Evolutionary conservation across 2,888 invertebrate species (phyloP), one percentile per base, ranked within the genome.

Genomic region (Dicycla oo): DNA sequence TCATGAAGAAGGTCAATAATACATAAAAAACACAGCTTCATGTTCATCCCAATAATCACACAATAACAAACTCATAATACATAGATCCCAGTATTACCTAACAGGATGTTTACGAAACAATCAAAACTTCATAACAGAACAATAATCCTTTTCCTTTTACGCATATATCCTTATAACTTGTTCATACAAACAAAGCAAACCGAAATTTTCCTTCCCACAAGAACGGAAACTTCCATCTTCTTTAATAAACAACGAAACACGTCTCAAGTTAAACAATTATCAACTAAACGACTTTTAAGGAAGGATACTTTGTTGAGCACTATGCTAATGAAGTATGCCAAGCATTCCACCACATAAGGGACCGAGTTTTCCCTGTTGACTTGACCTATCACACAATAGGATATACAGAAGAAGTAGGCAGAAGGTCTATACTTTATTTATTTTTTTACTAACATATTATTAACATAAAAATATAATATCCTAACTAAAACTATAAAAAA

Each of bases 361-460:
- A 61, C 60, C 5, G 20, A 72, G 73, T 73, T 75, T 73, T 82
- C 80, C 77, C 80, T 53, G 26, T 47, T 18, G 74, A 20, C 62
- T 62, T 74, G 73, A 74, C 73, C 80, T 70, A 75, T 63, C 71
- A 63, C 73, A 73, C 75, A 63, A 54, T 47, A 13, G 47, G 11
- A 11, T 20, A 20, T 43, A 2, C n/a, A 5, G 18, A 51, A 30
- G 10, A 13, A 6, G 30, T 1, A 23, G 2, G 11, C 75, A 79
- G 72, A 80, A 80, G 76, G 71, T 63, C 26, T 23, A 40, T n/a
- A 34, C 34, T 30, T 30, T 30, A 34, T 34, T 34, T 34, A 34
- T 34, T 34, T 34, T 5, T 34, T 34, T 34, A 34, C 34, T 34
- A 34, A 34, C 4, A 2, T 4, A 34, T 34, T 34, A 34, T 34